A percentile compares a stretch with the other conserved stretches of the same genome.
Evolutionary conservation across 2,888 invertebrate genomes (phyloP).

Genomic region (Escarpia spicata): DNA sequence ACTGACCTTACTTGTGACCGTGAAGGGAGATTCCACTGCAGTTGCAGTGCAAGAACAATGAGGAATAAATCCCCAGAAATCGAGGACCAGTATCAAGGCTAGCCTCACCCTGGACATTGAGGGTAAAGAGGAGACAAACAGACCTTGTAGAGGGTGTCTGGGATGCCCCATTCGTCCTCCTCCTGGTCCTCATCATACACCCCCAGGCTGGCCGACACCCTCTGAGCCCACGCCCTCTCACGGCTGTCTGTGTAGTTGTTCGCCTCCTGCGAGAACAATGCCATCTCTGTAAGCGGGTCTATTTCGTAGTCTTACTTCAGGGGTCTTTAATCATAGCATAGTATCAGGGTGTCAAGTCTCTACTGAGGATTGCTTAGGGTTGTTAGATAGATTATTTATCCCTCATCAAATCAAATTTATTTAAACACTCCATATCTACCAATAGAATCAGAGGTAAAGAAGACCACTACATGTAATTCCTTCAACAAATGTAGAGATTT

Average conservation of each 20-base stretch:
- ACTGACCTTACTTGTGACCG: no score
- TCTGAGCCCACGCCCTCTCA: constrained; percentile 26
- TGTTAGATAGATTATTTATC: neutral
- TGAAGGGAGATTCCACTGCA: no score
- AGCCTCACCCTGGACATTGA: no score
- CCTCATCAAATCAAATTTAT: neutral
- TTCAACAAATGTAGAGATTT: no score
- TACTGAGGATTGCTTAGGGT: neutral
- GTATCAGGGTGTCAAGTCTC: no score
- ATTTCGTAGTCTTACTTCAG: neutral
- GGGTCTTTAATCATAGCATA: neutral
- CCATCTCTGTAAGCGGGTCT: neutral
- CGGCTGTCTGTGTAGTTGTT: neutral
- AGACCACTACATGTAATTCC: no score
- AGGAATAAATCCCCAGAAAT: no score
- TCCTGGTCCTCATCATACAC: constrained; percentile 27
- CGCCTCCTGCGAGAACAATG: neutral
- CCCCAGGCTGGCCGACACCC: constrained; percentile 25
- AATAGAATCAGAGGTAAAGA: no score
- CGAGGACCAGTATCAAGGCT: no score
- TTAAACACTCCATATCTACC: no score
- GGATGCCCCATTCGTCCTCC: constrained; percentile 12
- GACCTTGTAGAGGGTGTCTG: constrained; percentile 30
- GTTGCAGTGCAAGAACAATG: no score
- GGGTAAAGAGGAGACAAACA: no score